A percentile compares a stretch with the other conserved stretches of the same genome.
phyloP scores from a whole-genome alignment of 2,797 vertebrate genomes.

The Menidia menidia region DNA sequence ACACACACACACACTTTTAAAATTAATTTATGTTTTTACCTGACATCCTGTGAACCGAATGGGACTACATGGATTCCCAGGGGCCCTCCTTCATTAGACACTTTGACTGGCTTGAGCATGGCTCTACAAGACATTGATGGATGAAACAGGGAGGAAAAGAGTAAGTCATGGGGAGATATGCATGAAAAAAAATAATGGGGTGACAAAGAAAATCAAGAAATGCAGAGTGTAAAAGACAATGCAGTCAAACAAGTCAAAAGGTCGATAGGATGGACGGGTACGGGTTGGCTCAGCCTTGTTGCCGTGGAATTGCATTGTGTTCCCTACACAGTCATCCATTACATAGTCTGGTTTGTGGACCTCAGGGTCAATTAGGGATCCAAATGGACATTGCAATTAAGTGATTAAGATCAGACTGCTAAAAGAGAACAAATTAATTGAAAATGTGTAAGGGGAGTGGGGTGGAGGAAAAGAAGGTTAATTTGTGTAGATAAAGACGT shows the following conservation, averaged over 20 bases:
- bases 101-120: conserved; percentile 95
- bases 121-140: conserved; percentile 89
- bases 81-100: conserved; percentile 96
- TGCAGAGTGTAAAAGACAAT: conserved; percentile 49
- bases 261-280: conserved; percentile 14
- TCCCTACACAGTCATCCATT: conserved; percentile 71
- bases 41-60: conserved; percentile 94
- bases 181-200: conserved; percentile 68
- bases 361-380: conserved; percentile 69
- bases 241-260: conserved; percentile 38
- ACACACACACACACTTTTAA: no score
- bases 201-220: conserved; percentile 56
- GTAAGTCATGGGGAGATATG: conserved; percentile 50
- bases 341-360: conserved; percentile 68
- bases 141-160: conserved; percentile 74
- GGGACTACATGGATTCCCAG: conserved; percentile 98
- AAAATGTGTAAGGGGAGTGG: conserved; percentile 50
- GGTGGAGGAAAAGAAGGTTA: conserved; percentile 25
- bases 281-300: conserved; percentile 6
- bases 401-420: conserved; percentile 83
- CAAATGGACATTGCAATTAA: conserved; percentile 84
- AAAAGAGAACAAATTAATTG: conserved; percentile 72
- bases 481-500: conserved; percentile 67
- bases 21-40: conserved; percentile 83
- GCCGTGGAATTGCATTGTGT: conserved; percentile 26